Evolutionary conservation across 37 sponge, comb jelly and placozoan genomes (phyloP).

Genomic region (Chondrilla cf. caribensis): DNA sequence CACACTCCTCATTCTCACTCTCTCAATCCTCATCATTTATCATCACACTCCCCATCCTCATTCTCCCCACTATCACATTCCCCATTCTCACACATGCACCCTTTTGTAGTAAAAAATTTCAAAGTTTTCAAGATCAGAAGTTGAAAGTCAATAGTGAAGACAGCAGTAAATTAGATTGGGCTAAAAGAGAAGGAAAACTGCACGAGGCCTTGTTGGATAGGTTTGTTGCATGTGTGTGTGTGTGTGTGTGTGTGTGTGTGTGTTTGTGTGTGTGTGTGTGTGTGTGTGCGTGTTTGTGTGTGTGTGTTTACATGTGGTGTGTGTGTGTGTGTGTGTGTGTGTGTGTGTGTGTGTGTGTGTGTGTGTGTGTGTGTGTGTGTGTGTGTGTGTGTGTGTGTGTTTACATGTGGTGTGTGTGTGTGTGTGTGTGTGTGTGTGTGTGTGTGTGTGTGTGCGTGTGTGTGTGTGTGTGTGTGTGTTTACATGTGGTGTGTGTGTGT

Average conservation of each 20-base stretch:
- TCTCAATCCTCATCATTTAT: too few species aligned
- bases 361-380: not conserved
- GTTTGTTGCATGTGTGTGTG: slow-evolving; percentile 24
- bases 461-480: too few species aligned
- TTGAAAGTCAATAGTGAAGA: slow-evolving; percentile 42
- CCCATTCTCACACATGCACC: not conserved
- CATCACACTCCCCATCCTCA: too few species aligned
- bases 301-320: not conserved
- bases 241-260: slow-evolving; percentile 10
- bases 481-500: too few species aligned
- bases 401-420: not conserved
- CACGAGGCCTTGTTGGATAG: slow-evolving; percentile 78
- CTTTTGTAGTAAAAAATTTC: slow-evolving; percentile 74
- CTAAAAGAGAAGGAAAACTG: slow-evolving; percentile 51
- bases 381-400: not conserved
- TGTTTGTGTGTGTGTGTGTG: not conserved
- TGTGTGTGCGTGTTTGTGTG: slow-evolving; percentile 12
- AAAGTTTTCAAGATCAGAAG: slow-evolving; percentile 66
- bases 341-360: slow-evolving; percentile 17
- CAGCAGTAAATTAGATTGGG: slow-evolving; percentile 30
- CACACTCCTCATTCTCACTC: too few species aligned
- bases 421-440: not conserved
- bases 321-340: slow-evolving; percentile 11
- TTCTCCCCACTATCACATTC: too few species aligned
- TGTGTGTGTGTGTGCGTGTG: too few species aligned